Conservation (phyloP, 37 sponge, comb jelly and placozoan species). For the Chondrilla cf. caribensis region DNA sequence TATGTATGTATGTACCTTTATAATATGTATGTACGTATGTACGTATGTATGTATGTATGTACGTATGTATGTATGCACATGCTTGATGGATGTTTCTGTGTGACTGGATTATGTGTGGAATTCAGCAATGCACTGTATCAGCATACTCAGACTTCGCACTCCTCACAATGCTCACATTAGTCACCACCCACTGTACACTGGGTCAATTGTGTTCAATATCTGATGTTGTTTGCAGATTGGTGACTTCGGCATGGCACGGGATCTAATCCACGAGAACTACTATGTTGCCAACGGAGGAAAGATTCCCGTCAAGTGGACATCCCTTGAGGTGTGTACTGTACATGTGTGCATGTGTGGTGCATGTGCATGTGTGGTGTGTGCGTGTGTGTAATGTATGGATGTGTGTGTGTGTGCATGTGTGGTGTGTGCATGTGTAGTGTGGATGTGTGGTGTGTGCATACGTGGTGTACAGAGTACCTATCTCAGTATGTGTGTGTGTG, state of each 20-base stretch:
- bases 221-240: slow-evolving; percentile 35
- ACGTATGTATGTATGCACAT: not conserved
- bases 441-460: too few species aligned
- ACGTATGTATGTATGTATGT: not conserved
- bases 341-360: not conserved
- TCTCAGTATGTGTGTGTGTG: too few species aligned
- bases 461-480: too few species aligned
- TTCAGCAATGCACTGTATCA: too few species aligned
- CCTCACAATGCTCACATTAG: too few species aligned
- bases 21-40: not conserved
- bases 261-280: slow-evolving; percentile 30
- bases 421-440: not conserved
- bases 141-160: too few species aligned
- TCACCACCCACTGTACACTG: too few species aligned
- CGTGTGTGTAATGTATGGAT: not conserved
- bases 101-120: not conserved
- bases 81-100: not conserved
- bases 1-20: too few species aligned
- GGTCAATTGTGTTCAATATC: too few species aligned
- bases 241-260: slow-evolving; percentile 44
- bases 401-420: not conserved
- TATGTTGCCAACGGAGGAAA: slow-evolving; percentile 28
- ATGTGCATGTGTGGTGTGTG: not conserved
- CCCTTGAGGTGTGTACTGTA: slow-evolving; percentile 25
- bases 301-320: slow-evolving; percentile 47